Conservation (phyloP, 1,140 invertebrate genomes). For the Drosophila suzukii region DNA sequence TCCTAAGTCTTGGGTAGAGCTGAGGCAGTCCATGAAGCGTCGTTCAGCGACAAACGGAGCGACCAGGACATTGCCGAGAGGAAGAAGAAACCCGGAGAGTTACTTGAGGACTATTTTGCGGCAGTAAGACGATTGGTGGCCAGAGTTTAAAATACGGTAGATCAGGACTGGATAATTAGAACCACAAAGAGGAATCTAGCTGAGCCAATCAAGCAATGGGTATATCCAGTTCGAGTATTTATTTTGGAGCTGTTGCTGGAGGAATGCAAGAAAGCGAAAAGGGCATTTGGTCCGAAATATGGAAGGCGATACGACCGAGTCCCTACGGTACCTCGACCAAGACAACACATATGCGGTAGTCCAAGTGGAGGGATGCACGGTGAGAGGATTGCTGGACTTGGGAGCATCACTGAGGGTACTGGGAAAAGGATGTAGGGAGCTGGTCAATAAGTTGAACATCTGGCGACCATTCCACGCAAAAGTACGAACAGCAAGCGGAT, state of each 20-base stretch:
- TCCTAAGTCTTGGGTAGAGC: neutral
- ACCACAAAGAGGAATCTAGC: neutral
- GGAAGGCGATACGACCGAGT: neutral
- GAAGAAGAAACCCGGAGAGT: neutral
- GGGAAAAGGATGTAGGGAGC: neutral
- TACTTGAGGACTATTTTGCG: too few relatives aligned
- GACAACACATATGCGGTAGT: neutral
- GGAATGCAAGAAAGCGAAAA: neutral
- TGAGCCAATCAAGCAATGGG: neutral
- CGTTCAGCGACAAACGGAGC: neutral
- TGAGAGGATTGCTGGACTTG: neutral
- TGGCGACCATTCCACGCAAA: neutral
- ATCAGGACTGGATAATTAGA: neutral
- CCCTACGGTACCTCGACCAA: too few relatives aligned
- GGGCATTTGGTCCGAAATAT: neutral
- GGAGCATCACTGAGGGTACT: neutral
- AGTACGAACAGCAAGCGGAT: neutral
- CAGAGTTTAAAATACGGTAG: neutral
- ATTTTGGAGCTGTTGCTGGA: neutral
- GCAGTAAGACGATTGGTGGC: neutral
- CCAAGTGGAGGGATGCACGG: neutral
- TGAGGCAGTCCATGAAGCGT: neutral
- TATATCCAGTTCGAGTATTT: neutral
- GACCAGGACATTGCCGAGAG: neutral
- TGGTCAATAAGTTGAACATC: neutral